Base-by-base conservation (phyloP, 2,797 vertebrate genomes). In the Propithecus deckenii region DNA sequence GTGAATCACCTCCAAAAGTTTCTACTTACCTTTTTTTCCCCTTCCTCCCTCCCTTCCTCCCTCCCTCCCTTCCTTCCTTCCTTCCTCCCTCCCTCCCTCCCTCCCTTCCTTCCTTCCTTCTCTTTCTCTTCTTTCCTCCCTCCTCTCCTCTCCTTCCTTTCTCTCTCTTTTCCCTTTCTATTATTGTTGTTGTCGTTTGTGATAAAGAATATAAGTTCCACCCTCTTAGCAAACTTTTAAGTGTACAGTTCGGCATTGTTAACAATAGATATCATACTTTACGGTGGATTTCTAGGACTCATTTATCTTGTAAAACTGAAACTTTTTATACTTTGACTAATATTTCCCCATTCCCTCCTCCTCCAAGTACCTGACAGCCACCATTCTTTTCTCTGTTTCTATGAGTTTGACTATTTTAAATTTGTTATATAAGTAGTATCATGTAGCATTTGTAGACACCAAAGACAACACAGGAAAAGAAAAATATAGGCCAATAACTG, bases 41-140 rank as follows among this genome's bases (percentile, higher is more conserved):
- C n/a, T n/a, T n/a, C n/a, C n/a, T 18, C 1, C 5, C 11, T 14
- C 5, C 4, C 10, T 20, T 0, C 5, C 11, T 14, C 5, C 35
- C 5, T 71, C 0, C 22, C 22, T 69, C 3, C 18, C 17, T 67
- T 0, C 20, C 2, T 38, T 0, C 2, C 28, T 38, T 28, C 28
- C 57, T 14, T 63, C 23, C 4, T 23, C 0, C 4, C 10, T 20
- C 0, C 5, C 11, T 14, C 5, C 35, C 5, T 71, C 0, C 22
- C 22, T 69, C 3, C 18, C 17, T 67, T 0, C 20, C 2, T 38
- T 0, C 2, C 28, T 38, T 28, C 28, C 57, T 14, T 63, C 23
- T 1, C 35, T 35, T 72, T 9, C 12, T 12, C 12, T 43, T 12
- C 11, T 22, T 23, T 5, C 7, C 4, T 23, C 0, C 4, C 10